A percentile compares a stretch with the other conserved stretches of the same genome.
Evolutionary conservation across 1,140 invertebrate genomes (phyloP).

Genomic region (Penaeus vannamei): DNA sequence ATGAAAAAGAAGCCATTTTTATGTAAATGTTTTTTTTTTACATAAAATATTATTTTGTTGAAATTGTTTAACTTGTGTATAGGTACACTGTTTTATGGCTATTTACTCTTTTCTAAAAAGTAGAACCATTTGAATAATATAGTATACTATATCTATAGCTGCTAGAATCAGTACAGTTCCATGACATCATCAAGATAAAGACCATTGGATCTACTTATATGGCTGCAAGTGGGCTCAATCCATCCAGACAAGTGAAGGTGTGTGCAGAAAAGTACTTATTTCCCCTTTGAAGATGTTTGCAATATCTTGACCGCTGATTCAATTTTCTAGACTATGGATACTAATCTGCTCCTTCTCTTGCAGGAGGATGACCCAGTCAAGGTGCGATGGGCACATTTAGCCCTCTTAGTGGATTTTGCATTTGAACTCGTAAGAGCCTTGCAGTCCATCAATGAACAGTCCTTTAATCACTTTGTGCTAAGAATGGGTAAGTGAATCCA

Average conservation of each 20-base stretch:
- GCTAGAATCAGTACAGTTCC: constrained; percentile 86
- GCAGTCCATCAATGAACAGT: constrained; percentile 93
- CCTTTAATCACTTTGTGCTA: constrained; percentile 95
- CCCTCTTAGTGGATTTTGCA: constrained; percentile 90
- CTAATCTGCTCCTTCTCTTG: not conserved
- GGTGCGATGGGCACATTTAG: constrained; percentile 87
- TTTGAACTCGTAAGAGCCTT: constrained; percentile 90
- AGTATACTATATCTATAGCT: constrained; percentile 77
- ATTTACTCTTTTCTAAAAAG: not conserved
- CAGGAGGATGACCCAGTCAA: constrained; percentile 71
- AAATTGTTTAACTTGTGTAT: constrained; percentile 42
- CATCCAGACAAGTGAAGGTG: constrained; percentile 80
- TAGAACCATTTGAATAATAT: not conserved
- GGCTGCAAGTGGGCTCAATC: constrained; percentile 93
- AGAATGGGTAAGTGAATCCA: constrained; percentile 80
- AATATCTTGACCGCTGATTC: too few relatives aligned
- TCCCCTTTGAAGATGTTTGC: too few relatives aligned
- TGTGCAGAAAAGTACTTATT: constrained; percentile 36
- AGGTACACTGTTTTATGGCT: not conserved
- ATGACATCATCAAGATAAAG: constrained; percentile 95
- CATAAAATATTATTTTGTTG: not conserved
- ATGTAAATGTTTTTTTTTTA: too few relatives aligned
- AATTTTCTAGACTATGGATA: constrained; percentile 3
- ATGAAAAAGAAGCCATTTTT: too few relatives aligned
- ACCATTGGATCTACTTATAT: constrained; percentile 98